Percentiles rank a stretch among this genome's conserved stretches.
These are phyloP conservation scores for Microctonus aethiopoides DNA, from an alignment of 2,888 invertebrate species.

Conservation along the genomic window DNA sequence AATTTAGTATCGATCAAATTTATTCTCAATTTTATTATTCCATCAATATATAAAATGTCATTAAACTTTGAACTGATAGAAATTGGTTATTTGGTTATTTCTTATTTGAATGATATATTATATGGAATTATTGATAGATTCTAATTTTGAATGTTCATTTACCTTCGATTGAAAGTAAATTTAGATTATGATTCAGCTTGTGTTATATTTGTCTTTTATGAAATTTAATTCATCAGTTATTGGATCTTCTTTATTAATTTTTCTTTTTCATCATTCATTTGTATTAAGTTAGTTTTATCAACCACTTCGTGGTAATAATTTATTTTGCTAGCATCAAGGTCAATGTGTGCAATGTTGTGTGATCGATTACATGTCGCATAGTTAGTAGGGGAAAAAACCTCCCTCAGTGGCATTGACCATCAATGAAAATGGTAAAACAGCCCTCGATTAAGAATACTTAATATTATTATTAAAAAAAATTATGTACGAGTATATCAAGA, in stretches of 20 bases:
- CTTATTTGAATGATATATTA: neutral
- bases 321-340: constrained; percentile 2
- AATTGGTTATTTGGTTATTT: neutral
- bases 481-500: too few relatives aligned
- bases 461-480: too few relatives aligned
- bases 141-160: neutral
- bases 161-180: neutral
- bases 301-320: neutral
- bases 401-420: constrained; percentile 13
- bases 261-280: neutral
- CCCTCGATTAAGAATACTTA: too few relatives aligned
- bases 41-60: neutral
- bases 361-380: constrained; percentile 10
- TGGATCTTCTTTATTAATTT: neutral
- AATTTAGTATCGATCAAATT: too few relatives aligned
- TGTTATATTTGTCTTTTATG: too few relatives aligned
- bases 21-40: too few relatives aligned
- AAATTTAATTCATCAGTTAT: too few relatives aligned
- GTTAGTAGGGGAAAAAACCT: neutral
- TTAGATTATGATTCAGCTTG: neutral
- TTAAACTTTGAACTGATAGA: neutral
- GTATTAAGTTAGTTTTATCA: neutral
- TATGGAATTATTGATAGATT: neutral
- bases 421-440: too few relatives aligned
- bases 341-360: neutral